These are phyloP conservation scores for Magallana gigas DNA, from an alignment of 1,140 invertebrate genomes.

Conservation along the genomic window DNA sequence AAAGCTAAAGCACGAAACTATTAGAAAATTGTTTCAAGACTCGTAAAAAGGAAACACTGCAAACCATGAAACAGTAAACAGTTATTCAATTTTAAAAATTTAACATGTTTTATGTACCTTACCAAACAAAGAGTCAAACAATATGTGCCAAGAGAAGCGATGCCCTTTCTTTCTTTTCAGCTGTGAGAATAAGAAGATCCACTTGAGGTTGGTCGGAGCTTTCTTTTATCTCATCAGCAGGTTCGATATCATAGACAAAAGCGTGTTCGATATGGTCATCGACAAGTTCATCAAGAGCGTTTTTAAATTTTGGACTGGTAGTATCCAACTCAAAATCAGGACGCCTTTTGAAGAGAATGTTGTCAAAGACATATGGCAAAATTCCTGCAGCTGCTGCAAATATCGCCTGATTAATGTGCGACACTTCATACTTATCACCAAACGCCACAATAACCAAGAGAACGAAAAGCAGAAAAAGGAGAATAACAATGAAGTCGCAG, in stretches of 20 bases:
- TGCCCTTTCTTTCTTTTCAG: background rate
- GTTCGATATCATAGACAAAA: background rate
- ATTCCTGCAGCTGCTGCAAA: conserved; percentile 67
- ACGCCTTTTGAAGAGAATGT: conserved; percentile 52
- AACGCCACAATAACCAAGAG: conserved; percentile 69
- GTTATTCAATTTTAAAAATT: too few relatives aligned
- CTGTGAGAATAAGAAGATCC: background rate
- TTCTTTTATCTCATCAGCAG: background rate
- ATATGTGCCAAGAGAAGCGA: background rate
- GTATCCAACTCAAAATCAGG: conserved; percentile 51
- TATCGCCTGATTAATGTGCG: conserved; percentile 67
- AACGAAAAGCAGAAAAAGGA: conserved; percentile 68
- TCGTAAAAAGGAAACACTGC: too few relatives aligned
- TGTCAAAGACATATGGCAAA: conserved; percentile 66
- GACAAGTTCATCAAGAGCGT: background rate
- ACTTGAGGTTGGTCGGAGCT: background rate
- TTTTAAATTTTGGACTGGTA: conserved; percentile 64
- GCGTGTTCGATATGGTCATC: background rate
- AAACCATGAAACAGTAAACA: too few relatives aligned
- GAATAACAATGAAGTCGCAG: conserved; percentile 56
- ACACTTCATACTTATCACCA: conserved; percentile 67
- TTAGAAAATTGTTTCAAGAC: too few relatives aligned
- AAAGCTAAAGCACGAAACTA: too few relatives aligned
- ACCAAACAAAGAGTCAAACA: background rate
- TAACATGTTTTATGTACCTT: too few relatives aligned